These are phyloP conservation scores for Agonopterix heracliana DNA, from an alignment of 2,888 invertebrate genomes.

Conservation along the genomic window DNA sequence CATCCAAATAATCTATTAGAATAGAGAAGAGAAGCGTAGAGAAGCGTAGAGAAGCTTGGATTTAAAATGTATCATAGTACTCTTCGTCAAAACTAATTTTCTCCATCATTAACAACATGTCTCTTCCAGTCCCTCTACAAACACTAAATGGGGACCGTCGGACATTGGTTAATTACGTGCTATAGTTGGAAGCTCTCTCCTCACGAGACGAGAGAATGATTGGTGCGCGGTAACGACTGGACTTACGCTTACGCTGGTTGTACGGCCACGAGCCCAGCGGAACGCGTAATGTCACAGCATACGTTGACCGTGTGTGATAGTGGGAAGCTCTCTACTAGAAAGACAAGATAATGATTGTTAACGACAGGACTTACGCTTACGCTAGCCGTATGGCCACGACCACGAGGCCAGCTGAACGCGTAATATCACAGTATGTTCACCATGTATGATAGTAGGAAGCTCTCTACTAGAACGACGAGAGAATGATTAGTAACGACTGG, in stretches of 20 bases:
- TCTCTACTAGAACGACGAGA: constrained; percentile 34
- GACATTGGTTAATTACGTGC: constrained; percentile 73
- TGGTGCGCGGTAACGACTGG: constrained; percentile 59
- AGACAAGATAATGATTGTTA: constrained; percentile 70
- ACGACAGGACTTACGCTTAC: constrained; percentile 42
- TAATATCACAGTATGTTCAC: too few species aligned
- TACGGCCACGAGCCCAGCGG: constrained; percentile 27
- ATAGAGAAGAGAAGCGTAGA: too few species aligned
- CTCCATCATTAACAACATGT: neutral
- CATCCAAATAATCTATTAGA: too few species aligned
- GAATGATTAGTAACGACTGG: constrained; percentile 70
- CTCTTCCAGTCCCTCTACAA: neutral
- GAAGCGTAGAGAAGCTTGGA: too few species aligned
- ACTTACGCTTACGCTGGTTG: constrained; percentile 19
- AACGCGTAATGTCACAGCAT: too few species aligned
- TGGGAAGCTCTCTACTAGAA: too few species aligned
- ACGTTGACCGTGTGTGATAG: too few species aligned
- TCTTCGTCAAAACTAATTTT: too few species aligned
- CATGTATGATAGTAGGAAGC: too few species aligned
- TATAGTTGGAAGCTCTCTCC: constrained; percentile 58
- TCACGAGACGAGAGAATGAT: constrained; percentile 62
- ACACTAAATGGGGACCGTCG: constrained; percentile 26
- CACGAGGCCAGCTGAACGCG: constrained; percentile 20
- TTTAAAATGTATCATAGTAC: too few species aligned
- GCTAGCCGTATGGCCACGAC: constrained; percentile 23